phyloP scores from a whole-genome alignment of 2,113 vertebrate species.

The Psammodynastes pulverulentus region DNA sequence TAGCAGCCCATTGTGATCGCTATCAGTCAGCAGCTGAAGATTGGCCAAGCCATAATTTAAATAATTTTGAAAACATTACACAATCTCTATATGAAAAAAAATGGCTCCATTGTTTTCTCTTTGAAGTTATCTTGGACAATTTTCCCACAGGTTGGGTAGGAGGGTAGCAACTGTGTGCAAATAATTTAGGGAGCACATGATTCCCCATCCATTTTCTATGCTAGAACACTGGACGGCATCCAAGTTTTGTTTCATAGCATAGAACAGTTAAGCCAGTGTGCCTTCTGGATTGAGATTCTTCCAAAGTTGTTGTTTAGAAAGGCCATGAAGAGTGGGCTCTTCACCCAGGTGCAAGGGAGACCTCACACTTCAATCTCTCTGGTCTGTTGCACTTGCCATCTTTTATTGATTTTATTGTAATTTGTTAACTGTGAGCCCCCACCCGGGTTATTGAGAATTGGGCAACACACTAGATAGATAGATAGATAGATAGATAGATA shows the following conservation, averaged over 20 bases:
- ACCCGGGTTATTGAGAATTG: not conserved
- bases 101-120: not conserved
- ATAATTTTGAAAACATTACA: not conserved
- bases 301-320: not conserved
- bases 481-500: not conserved
- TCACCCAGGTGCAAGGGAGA: not conserved
- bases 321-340: not conserved
- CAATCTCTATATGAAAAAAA: not conserved
- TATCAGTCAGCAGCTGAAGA: not conserved
- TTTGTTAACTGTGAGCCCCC: not conserved
- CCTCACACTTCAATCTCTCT: not conserved
- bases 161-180: not conserved
- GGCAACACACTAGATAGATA: not conserved
- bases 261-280: not conserved
- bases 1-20: not conserved
- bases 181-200: not conserved
- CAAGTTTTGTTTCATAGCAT: not conserved
- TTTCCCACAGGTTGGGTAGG: not conserved
- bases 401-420: not conserved
- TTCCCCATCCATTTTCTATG: not conserved
- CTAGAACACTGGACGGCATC: not conserved
- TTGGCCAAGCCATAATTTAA: not conserved
- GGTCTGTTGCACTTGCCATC: not conserved
- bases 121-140: not conserved
- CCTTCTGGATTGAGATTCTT: not conserved